Evolutionary conservation across 37 sponge, comb jelly and placozoan species (phyloP).

Genomic region (Geodia barretti): DNA sequence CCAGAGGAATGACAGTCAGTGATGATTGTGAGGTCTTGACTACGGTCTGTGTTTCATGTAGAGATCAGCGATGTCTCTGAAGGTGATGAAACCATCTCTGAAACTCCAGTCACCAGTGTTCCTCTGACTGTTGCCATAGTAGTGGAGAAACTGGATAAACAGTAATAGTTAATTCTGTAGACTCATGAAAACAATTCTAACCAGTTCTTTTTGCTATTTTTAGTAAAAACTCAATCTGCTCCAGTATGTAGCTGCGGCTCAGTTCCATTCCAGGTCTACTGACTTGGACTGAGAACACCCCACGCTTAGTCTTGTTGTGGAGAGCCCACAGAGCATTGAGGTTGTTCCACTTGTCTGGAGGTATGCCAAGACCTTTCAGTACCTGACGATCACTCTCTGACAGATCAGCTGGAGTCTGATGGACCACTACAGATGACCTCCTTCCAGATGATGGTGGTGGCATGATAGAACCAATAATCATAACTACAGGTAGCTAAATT

Average conservation of each 20-base stretch:
- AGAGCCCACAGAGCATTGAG: neutral
- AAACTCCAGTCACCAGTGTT: conserved; percentile 87
- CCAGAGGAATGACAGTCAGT: conserved; percentile 73
- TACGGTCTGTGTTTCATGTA: conserved; percentile 45
- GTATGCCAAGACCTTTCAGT: neutral
- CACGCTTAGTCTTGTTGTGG: neutral
- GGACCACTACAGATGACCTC: no score
- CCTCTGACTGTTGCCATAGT: conserved; percentile 65
- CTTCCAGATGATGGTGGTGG: no score
- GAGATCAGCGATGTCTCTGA: conserved; percentile 57
- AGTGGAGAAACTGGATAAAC: no score
- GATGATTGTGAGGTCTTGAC: conserved; percentile 45
- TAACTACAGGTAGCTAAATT: no score
- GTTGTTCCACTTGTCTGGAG: neutral
- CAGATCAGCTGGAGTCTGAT: neutral
- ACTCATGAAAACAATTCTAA: no score
- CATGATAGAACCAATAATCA: no score
- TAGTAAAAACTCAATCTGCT: neutral
- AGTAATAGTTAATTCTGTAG: neutral
- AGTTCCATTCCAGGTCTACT: neutral
- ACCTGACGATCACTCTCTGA: neutral
- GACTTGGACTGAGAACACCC: neutral
- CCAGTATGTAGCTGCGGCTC: neutral
- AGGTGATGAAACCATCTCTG: conserved; percentile 58
- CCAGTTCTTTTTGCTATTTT: no score